Percentiles rank a stretch among this genome's conserved stretches.
Evolutionary conservation across 2,113 vertebrate species (phyloP).

Genomic region (Pelodiscus sinensis): DNA sequence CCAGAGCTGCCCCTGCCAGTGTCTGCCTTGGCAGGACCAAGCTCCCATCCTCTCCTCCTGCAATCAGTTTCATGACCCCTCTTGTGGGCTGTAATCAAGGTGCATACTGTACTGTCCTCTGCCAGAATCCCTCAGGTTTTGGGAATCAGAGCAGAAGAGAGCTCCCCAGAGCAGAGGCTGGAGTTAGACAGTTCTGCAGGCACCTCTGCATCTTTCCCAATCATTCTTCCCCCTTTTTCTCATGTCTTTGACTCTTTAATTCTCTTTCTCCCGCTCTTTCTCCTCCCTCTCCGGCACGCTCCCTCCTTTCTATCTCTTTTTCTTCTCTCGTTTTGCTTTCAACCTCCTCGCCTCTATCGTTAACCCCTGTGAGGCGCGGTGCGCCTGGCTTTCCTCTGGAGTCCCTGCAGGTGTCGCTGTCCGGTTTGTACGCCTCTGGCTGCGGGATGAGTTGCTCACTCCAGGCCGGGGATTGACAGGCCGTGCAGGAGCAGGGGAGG

Average conservation of each 20-base stretch:
- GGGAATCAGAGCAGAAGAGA: not conserved
- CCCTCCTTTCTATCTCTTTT: too few species aligned
- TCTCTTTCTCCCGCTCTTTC: too few species aligned
- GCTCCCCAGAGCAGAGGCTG: not conserved
- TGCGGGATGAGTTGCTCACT: not conserved
- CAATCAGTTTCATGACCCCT: not conserved
- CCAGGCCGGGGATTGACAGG: slow-evolving; percentile 50
- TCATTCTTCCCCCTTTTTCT: too few species aligned
- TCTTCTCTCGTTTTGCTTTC: not conserved
- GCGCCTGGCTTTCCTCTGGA: slow-evolving; percentile 24
- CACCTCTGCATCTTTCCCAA: not conserved
- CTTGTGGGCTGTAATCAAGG: not conserved
- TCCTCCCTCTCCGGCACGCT: accelerated
- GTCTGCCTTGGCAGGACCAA: not conserved
- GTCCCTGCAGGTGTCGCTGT: slow-evolving; percentile 76
- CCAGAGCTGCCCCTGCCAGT: not conserved
- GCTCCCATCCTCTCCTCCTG: not conserved
- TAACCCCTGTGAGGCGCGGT: not conserved
- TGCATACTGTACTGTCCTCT: not conserved
- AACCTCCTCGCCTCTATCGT: not conserved
- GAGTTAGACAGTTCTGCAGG: not conserved
- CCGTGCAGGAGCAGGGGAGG: not conserved
- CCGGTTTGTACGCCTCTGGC: slow-evolving; percentile 1
- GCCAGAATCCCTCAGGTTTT: not conserved
- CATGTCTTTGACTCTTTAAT: too few species aligned